Conservation (phyloP, 2,113 vertebrate genomes). For the Gila orcuttii region DNA sequence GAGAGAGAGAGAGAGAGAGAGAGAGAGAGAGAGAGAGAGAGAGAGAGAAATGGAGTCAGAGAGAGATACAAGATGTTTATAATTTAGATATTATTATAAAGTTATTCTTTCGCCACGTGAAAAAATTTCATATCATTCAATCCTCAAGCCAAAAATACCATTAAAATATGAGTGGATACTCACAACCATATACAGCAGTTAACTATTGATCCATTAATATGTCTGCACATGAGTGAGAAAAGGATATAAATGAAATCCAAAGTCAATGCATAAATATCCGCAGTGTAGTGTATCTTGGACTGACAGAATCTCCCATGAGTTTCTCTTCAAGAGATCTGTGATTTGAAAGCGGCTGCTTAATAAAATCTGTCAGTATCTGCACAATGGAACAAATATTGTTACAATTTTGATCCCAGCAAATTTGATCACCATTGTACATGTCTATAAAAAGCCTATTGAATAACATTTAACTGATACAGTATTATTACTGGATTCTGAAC, state of each 20-base stretch:
- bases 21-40: too few species aligned
- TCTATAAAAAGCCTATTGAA: background rate
- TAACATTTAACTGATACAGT: background rate
- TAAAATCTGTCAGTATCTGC: background rate
- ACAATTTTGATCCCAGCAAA: background rate
- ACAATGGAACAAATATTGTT: conserved; percentile 4
- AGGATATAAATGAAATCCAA: conserved; percentile 9
- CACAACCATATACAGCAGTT: conserved; percentile 22
- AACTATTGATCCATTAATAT: conserved; percentile 33
- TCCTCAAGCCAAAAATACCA: background rate
- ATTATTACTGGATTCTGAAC: background rate
- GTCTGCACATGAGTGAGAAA: conserved; percentile 8
- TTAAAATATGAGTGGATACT: conserved; percentile 28
- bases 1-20: too few species aligned
- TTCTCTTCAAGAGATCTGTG: conserved; percentile 1
- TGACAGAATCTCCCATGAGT: background rate
- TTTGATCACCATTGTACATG: background rate
- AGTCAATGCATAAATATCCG: background rate
- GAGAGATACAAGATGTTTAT: too few species aligned
- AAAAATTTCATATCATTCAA: background rate
- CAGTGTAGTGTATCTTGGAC: conserved; percentile 7
- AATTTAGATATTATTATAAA: background rate
- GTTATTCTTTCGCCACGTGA: background rate
- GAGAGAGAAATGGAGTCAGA: too few species aligned
- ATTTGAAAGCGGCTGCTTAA: conserved; percentile 14